Conservation (phyloP, 1,140 invertebrate species). For the Polyergus mexicanus region DNA sequence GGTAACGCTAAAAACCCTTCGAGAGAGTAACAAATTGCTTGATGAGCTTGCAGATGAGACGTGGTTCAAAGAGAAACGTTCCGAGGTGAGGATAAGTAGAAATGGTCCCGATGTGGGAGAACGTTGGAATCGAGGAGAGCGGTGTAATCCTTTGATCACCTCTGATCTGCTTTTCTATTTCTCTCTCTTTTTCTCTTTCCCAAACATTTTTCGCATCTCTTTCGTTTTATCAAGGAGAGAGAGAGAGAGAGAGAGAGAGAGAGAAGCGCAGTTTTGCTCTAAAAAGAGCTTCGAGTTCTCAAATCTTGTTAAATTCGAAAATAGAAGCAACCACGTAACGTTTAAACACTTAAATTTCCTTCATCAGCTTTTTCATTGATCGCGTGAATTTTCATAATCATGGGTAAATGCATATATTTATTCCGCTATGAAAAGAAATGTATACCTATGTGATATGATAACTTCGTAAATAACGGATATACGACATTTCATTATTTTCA, state of each 20-base stretch:
- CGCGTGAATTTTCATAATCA: neutral
- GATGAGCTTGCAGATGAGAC: constrained; percentile 60
- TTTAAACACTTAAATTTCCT: constrained; percentile 18
- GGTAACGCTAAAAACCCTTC: constrained; percentile 70
- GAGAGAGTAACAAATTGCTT: constrained; percentile 60
- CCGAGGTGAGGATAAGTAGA: constrained; percentile 59
- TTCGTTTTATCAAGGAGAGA: neutral
- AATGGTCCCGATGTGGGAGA: constrained; percentile 9
- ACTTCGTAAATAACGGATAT: neutral
- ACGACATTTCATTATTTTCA: too few species aligned
- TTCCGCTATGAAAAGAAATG: neutral
- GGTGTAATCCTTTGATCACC: constrained; percentile 41
- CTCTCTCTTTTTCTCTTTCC: too few species aligned
- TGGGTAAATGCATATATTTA: neutral
- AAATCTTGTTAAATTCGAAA: constrained; percentile 4
- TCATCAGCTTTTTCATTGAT: neutral
- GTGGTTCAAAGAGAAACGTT: constrained; percentile 53
- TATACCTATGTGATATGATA: neutral
- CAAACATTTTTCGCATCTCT: neutral
- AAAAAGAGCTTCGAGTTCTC: neutral
- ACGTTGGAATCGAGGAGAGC: neutral
- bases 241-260: too few species aligned
- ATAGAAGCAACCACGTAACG: neutral
- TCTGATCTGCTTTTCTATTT: constrained; percentile 16
- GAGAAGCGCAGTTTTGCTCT: neutral